A percentile compares a stretch with the other conserved stretches of the same genome.
Conservation (phyloP, 2,888 invertebrate species). For the Campopleginae sp. region DNA sequence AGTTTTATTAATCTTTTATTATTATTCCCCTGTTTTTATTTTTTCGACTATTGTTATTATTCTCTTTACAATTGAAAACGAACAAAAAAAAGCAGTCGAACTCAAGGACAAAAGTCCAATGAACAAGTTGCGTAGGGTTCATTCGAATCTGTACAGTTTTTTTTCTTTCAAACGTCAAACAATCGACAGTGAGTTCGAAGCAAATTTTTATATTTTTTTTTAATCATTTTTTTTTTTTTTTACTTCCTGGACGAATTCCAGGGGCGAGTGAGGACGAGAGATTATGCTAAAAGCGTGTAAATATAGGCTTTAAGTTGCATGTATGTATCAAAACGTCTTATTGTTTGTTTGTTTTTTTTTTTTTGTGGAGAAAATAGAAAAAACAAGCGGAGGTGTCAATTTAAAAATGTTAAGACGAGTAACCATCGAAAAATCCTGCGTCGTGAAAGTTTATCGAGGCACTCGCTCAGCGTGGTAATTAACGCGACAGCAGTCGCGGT, state of each 20-base stretch:
- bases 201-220: constrained; percentile 21
- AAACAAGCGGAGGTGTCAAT: neutral
- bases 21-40: constrained; percentile 5
- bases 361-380: constrained; percentile 23
- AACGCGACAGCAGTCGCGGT: constrained; percentile 32
- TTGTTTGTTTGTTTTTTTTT: neutral
- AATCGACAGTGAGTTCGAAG: constrained; percentile 30
- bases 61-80: constrained; percentile 22
- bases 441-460: constrained; percentile 62
- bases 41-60: constrained; percentile 25
- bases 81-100: constrained; percentile 22
- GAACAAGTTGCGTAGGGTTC: constrained; percentile 8
- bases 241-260: constrained; percentile 10
- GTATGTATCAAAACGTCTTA: constrained; percentile 45
- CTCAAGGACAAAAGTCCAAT: constrained; percentile 18
- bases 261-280: constrained; percentile 31
- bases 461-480: constrained; percentile 54
- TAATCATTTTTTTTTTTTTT: constrained; percentile 3
- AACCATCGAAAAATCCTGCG: constrained; percentile 34
- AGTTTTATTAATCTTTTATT: constrained; percentile 60
- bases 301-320: constrained; percentile 77
- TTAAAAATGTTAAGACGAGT: constrained; percentile 13
- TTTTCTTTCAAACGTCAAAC: constrained; percentile 10
- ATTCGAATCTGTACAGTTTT: constrained; percentile 61
- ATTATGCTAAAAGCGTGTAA: constrained; percentile 72